Conservation (phyloP, 2,888 invertebrate species). For the Hirudinaria manillensis region DNA sequence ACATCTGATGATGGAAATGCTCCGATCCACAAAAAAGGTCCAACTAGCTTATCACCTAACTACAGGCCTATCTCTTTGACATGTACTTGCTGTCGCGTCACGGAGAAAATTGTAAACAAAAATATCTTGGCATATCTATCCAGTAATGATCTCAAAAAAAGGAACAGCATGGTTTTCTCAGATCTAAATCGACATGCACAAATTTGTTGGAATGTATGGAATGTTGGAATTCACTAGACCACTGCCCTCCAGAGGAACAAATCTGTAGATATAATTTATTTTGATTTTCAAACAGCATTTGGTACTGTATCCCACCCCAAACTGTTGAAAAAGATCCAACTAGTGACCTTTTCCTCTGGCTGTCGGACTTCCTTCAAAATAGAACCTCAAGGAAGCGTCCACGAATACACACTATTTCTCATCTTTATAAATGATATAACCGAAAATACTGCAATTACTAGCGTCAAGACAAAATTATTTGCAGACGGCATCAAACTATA, state of each 20-base stretch:
- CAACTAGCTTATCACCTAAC: neutral
- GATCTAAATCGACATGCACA: constrained; percentile 10
- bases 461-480: neutral
- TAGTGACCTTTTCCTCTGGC: neutral
- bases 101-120: neutral
- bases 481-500: neutral
- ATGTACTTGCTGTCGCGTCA: neutral
- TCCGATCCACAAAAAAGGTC: neutral
- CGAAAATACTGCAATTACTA: neutral
- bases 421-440: constrained; percentile 5
- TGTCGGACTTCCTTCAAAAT: neutral
- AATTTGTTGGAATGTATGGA: neutral
- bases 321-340: neutral
- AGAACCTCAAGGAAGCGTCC: neutral
- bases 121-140: neutral
- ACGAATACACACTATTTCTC: neutral
- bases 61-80: constrained; percentile 4
- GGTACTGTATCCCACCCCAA: neutral
- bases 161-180: neutral
- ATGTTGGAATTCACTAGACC: too few relatives aligned
- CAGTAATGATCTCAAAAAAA: neutral
- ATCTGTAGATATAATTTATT: neutral
- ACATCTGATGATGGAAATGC: neutral
- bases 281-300: neutral
- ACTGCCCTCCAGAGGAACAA: neutral